Evolutionary conservation across 1,140 invertebrate species (phyloP).

Genomic region (Pollicipes pollicipes): DNA sequence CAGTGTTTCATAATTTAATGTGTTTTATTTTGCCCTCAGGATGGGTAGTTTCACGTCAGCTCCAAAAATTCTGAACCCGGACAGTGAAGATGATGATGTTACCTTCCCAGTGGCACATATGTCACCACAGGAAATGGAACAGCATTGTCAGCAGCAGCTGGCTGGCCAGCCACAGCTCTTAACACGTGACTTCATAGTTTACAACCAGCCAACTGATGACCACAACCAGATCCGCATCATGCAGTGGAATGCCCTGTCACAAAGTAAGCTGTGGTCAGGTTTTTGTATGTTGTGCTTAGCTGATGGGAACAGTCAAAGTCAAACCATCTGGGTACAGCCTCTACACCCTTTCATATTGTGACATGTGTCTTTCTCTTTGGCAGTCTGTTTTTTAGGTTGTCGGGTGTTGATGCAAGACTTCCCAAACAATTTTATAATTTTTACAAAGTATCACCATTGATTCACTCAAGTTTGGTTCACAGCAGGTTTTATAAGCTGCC

Average conservation of each 20-base stretch:
- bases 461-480: too few relatives aligned
- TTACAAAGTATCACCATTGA: too few relatives aligned
- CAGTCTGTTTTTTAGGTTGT: too few relatives aligned
- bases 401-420: too few relatives aligned
- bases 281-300: too few relatives aligned
- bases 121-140: conserved; percentile 32
- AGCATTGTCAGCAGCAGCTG: conserved; percentile 32
- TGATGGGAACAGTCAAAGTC: too few relatives aligned
- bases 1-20: too few relatives aligned
- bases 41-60: conserved; percentile 54
- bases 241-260: conserved; percentile 58
- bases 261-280: conserved; percentile 38
- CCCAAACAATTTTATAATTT: too few relatives aligned
- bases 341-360: too few relatives aligned
- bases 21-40: conserved; percentile 32
- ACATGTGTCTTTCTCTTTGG: too few relatives aligned
- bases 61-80: conserved; percentile 43
- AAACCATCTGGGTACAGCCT: too few relatives aligned
- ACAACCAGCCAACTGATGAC: neutral
- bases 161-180: conserved; percentile 28
- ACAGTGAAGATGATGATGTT: conserved; percentile 41
- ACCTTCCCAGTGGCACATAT: conserved; percentile 30
- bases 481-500: too few relatives aligned
- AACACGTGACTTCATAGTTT: conserved; percentile 9
- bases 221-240: conserved; percentile 35